phyloP scores from a whole-genome alignment of 2,113 vertebrate genomes.

The Hemiprocne comata region DNA sequence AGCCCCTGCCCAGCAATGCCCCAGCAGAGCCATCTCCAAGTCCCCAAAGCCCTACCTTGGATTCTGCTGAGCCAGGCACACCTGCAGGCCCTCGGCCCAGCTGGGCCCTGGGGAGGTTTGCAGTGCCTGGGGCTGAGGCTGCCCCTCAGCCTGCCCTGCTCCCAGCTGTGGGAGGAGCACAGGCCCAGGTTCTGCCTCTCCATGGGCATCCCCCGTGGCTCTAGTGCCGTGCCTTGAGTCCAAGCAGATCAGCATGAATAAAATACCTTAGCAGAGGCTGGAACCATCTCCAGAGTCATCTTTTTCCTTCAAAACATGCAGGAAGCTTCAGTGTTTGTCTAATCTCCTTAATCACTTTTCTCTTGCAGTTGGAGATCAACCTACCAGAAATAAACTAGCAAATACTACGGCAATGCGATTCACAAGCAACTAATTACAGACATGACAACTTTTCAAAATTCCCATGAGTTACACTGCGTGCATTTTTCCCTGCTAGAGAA shows the following conservation, averaged over 20 bases:
- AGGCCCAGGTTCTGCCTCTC: background rate
- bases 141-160: background rate
- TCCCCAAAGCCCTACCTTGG: background rate
- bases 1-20: background rate
- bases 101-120: accelerated
- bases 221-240: accelerated
- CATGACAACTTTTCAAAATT: conserved; percentile 49
- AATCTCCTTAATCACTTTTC: background rate
- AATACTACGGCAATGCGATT: conserved; percentile 9
- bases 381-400: conserved; percentile 60
- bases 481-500: conserved; percentile 43
- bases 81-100: accelerated
- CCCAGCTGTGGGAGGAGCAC: accelerated
- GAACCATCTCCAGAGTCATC: background rate
- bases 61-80: accelerated
- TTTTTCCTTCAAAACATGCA: background rate
- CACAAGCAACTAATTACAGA: conserved; percentile 60
- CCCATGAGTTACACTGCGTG: background rate
- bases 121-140: accelerated
- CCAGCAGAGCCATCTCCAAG: background rate
- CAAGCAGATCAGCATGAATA: background rate
- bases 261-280: background rate
- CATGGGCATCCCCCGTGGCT: accelerated
- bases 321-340: background rate
- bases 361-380: background rate